Percentiles rank a stretch among this genome's conserved stretches.
These are phyloP conservation scores for Hyalella azteca DNA, from an alignment of 2,888 invertebrate genomes.

Conservation along the genomic window DNA sequence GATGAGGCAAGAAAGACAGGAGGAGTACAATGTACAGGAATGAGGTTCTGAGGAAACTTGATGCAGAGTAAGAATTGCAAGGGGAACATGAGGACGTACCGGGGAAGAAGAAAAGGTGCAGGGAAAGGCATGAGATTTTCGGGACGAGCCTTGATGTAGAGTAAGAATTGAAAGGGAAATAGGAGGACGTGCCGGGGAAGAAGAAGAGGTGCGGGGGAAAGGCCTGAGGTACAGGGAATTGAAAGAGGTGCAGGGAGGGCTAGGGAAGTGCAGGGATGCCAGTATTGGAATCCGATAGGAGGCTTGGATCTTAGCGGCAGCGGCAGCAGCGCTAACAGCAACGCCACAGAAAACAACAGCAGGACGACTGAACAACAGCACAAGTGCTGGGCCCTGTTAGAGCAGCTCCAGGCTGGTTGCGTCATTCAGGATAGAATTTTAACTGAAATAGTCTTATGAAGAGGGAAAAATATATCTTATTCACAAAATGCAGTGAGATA, in stretches of 20 bases:
- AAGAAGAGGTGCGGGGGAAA: neutral
- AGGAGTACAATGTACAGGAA: too few relatives aligned
- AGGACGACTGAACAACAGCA: neutral
- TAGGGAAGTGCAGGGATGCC: neutral
- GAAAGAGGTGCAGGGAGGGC: constrained; percentile 13
- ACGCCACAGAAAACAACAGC: too few relatives aligned
- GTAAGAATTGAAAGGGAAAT: too few relatives aligned
- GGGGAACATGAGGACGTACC: neutral
- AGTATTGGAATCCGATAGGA: constrained; percentile 22
- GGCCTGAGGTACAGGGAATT: constrained; percentile 27
- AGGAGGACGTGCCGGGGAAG: neutral
- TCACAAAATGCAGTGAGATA: too few relatives aligned
- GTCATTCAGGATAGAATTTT: too few relatives aligned
- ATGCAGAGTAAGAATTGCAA: too few relatives aligned
- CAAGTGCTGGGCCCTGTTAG: too few relatives aligned
- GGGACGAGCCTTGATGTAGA: too few relatives aligned
- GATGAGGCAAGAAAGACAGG: too few relatives aligned
- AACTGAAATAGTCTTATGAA: too few relatives aligned
- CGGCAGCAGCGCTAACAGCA: constrained; percentile 9
- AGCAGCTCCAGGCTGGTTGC: neutral
- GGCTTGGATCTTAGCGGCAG: neutral
- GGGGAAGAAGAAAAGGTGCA: neutral
- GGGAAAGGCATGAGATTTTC: neutral
- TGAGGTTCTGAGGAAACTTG: too few relatives aligned
- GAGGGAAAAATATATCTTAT: too few relatives aligned